Evolutionary conservation across 2,797 vertebrate genomes (phyloP), one percentile per base, ranked within the genome.

Genomic region (Melopsittacus undulatus): DNA sequence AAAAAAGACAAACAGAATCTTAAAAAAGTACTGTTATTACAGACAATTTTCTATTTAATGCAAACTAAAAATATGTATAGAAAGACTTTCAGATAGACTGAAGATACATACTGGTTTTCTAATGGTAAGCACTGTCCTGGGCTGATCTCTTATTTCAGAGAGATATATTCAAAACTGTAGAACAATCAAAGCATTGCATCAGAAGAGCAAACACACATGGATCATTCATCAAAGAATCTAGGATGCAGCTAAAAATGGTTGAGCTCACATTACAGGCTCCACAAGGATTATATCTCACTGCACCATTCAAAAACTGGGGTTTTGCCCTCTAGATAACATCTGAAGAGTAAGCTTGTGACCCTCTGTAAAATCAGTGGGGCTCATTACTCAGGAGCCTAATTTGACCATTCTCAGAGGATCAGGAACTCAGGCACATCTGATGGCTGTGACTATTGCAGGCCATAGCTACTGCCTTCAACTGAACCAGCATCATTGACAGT

Each of bases 11-110:
- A 87, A 69, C 45, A 59, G 85, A 83, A 29, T 63, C 85, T 77
- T 90, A 40, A 83, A 96, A 80, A 97, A 95, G 92, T 98, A 92
- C 92, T 89, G 78, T 75, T 89, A 73, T 90, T 93, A 68, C 34
- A 81, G 80, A 54, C 34, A 64, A 77, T 88, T 82, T 89, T 91
- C 73, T 91, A 29, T 81, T 88, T 79, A 94, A 87, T 57, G 20
- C 52, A 83, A 90, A 73, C 57, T 63, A 84, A 83, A 89, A 77
- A 42, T 87, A 87, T 4, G 10, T 83, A 52, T 52, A 63, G 63
- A 92, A 88, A 74, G 42, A 61, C 34, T 83, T 90, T 49, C 62
- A 76, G 36, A 48, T 20, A 79, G 46, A 38, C 29, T 83, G 72
- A 88, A 40, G 43, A n/a, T 73, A 70, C 24, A 24, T 86, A 36